Conservation (phyloP, 2,888 invertebrate species). For the Dasypolia templi region DNA sequence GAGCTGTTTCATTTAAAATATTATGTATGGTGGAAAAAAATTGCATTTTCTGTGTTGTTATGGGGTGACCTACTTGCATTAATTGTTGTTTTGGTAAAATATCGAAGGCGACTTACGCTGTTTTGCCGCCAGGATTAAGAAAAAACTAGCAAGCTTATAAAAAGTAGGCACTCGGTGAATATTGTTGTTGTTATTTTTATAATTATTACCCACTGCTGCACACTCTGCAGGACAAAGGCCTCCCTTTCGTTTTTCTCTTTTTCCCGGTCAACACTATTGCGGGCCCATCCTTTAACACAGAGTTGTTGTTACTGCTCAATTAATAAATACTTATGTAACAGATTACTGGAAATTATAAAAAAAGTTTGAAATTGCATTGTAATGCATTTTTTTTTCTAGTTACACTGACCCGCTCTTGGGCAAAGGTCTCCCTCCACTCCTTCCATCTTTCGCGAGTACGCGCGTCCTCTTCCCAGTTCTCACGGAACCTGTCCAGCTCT, state of each 20-base stretch:
- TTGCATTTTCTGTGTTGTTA: constrained; percentile 21
- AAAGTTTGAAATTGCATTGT: neutral
- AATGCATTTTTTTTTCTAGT: no score
- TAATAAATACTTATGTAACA: neutral
- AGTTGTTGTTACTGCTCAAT: neutral
- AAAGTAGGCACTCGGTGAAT: neutral
- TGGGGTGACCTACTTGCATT: neutral
- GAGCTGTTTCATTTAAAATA: constrained; percentile 66
- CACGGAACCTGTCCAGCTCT: no score
- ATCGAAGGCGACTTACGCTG: neutral
- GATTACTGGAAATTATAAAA: neutral
- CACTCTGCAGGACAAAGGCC: no score
- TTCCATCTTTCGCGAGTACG: no score
- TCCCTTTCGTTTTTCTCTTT: no score
- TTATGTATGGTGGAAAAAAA: constrained; percentile 30
- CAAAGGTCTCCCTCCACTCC: no score
- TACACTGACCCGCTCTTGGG: no score
- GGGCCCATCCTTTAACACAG: neutral
- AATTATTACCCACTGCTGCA: neutral
- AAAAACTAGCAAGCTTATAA: neutral
- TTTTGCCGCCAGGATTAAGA: neutral
- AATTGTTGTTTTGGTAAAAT: constrained; percentile 15
- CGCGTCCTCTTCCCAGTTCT: no score
- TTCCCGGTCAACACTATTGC: neutral
- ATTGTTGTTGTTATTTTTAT: neutral